phyloP scores from a whole-genome alignment of 1,140 invertebrate species.

The Bathynomus jamesi region DNA sequence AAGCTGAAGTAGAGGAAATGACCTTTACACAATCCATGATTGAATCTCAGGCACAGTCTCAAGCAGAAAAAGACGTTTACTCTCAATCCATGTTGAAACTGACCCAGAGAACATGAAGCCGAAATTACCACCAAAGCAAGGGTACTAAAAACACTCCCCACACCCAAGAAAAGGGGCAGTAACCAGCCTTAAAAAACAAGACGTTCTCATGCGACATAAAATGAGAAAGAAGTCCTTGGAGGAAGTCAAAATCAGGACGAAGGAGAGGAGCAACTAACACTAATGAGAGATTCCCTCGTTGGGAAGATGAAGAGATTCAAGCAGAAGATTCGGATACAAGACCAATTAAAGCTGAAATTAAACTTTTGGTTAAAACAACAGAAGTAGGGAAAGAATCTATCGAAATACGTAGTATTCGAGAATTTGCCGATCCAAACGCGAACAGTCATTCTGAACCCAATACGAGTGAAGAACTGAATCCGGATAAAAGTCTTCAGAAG shows the following conservation, averaged over 20 bases:
- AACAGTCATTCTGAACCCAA: neutral
- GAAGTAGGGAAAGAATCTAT: constrained; percentile 49
- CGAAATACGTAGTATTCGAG: constrained; percentile 48
- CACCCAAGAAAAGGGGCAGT: neutral
- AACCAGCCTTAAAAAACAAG: no score
- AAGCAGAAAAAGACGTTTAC: no score
- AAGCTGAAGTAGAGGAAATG: constrained; percentile 31
- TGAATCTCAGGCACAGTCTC: no score
- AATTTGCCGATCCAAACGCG: constrained; percentile 43
- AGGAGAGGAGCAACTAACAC: constrained; percentile 29
- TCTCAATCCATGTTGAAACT: no score
- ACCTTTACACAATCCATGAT: constrained; percentile 6
- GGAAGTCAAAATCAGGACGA: no score
- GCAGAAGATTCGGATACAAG: constrained; percentile 34
- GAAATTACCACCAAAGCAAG: neutral
- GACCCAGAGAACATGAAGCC: neutral
- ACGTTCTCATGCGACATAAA: no score
- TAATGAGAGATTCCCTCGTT: constrained; percentile 36
- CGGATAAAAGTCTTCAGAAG: neutral
- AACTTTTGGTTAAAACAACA: constrained; percentile 48
- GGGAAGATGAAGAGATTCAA: constrained; percentile 37
- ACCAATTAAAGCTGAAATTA: constrained; percentile 47
- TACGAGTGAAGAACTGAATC: neutral
- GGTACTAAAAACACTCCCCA: neutral
- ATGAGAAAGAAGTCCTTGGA: no score